These are phyloP conservation scores for Phaenicophaeus curvirostris DNA, from an alignment of 2,797 vertebrate species.

Conservation along the genomic window DNA sequence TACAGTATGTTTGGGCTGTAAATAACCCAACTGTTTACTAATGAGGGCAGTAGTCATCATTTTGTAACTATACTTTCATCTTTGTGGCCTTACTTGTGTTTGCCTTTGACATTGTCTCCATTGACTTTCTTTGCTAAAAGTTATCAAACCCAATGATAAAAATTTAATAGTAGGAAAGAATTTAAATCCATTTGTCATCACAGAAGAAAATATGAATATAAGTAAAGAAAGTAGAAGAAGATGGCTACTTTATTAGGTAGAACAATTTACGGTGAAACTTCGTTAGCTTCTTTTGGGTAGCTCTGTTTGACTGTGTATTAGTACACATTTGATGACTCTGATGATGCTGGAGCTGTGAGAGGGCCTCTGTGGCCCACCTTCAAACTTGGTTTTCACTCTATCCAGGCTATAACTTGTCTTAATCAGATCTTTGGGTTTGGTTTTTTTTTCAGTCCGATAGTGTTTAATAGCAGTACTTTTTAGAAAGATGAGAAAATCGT, in stretches of 20 bases:
- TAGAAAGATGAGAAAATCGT: background rate
- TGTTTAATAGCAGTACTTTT: background rate
- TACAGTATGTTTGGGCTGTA: background rate
- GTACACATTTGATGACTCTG: background rate
- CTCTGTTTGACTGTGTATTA: background rate
- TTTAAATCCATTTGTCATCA: background rate
- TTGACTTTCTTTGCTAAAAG: background rate
- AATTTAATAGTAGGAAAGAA: background rate
- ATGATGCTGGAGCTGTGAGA: background rate
- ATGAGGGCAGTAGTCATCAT: background rate
- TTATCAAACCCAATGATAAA: background rate
- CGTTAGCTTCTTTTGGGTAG: background rate
- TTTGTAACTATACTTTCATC: background rate
- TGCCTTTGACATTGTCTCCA: background rate
- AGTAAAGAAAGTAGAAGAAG: background rate
- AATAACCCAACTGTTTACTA: background rate
- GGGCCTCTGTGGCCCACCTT: background rate
- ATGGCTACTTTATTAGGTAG: background rate
- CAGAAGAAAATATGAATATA: background rate
- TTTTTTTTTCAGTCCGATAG: background rate
- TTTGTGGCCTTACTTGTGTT: background rate
- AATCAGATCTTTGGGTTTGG: background rate
- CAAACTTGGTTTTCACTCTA: background rate
- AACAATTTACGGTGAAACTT: background rate
- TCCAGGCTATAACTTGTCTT: background rate